These are phyloP conservation scores for Herminia tarsipennalis DNA, from an alignment of 2,888 invertebrate species.

Conservation along the genomic window DNA sequence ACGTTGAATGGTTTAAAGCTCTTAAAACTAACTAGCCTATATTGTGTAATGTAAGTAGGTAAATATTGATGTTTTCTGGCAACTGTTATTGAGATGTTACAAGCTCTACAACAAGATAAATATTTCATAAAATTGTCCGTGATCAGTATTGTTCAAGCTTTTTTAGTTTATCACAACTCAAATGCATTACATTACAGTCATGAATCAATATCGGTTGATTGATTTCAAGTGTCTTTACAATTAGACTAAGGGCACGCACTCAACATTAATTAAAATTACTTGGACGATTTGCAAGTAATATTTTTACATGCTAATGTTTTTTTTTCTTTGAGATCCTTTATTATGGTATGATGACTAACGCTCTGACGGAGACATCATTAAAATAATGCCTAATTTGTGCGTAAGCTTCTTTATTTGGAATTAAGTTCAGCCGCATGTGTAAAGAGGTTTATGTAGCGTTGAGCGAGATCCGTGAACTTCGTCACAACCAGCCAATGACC, in stretches of 20 bases:
- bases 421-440: slow-evolving; percentile 43
- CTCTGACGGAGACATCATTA: slow-evolving; percentile 19
- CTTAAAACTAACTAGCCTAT: slow-evolving; percentile 19
- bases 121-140: slow-evolving; percentile 1
- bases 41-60: slow-evolving; percentile 17
- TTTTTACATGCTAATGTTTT: slow-evolving; percentile 8
- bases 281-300: slow-evolving; percentile 18
- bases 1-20: slow-evolving; percentile 29
- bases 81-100: slow-evolving; percentile 13
- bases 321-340: slow-evolving; percentile 5
- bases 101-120: slow-evolving; percentile 11
- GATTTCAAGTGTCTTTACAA: slow-evolving; percentile 67
- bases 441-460: slow-evolving; percentile 49
- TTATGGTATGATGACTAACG: slow-evolving; percentile 22
- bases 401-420: slow-evolving; percentile 22
- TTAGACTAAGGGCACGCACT: slow-evolving; percentile 32
- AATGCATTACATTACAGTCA: slow-evolving; percentile 54
- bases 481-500: slow-evolving; percentile 74
- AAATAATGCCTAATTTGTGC: slow-evolving; percentile 23
- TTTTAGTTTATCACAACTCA: slow-evolving; percentile 41
- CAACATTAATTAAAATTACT: slow-evolving; percentile 37
- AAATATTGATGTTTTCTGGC: slow-evolving; percentile 21
- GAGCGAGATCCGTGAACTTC: slow-evolving; percentile 61
- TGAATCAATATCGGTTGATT: slow-evolving; percentile 62
- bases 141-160: slow-evolving; percentile 16